Evolutionary conservation across 2,113 vertebrate species (phyloP).

Genomic region (Calypte anna): DNA sequence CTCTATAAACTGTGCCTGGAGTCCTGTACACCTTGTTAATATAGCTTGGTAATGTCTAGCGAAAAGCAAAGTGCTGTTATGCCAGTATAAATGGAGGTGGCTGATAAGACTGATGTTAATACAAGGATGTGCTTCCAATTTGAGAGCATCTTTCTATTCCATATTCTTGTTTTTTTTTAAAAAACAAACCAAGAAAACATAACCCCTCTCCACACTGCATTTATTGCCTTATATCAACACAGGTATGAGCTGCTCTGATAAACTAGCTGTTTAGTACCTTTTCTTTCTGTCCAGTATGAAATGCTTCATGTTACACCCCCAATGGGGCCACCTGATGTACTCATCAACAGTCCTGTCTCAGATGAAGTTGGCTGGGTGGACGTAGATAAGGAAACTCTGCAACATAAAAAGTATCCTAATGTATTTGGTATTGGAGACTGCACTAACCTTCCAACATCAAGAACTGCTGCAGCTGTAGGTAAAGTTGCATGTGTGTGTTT

Average conservation of each 20-base stretch:
- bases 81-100: background rate
- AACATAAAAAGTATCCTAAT: constrained; percentile 90
- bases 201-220: background rate
- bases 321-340: constrained; percentile 87
- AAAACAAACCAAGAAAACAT: background rate
- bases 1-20: background rate
- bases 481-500: background rate
- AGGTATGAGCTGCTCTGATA: background rate
- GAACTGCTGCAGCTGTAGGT: constrained; percentile 93
- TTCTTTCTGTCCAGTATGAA: constrained; percentile 83
- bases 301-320: constrained; percentile 98
- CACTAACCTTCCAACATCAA: constrained; percentile 92
- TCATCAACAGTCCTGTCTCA: constrained; percentile 82
- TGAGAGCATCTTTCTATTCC: background rate
- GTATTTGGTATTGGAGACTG: constrained; percentile 98
- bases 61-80: background rate
- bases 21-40: background rate
- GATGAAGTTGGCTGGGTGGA: constrained; percentile 90
- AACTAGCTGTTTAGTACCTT: background rate
- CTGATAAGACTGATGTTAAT: background rate
- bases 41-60: background rate
- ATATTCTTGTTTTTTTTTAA: background rate
- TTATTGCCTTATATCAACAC: background rate
- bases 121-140: background rate
- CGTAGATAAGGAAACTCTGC: constrained; percentile 88